Base-by-base conservation (phyloP, 2,797 vertebrate genomes). In the Lepilemur septentrionalis region DNA sequence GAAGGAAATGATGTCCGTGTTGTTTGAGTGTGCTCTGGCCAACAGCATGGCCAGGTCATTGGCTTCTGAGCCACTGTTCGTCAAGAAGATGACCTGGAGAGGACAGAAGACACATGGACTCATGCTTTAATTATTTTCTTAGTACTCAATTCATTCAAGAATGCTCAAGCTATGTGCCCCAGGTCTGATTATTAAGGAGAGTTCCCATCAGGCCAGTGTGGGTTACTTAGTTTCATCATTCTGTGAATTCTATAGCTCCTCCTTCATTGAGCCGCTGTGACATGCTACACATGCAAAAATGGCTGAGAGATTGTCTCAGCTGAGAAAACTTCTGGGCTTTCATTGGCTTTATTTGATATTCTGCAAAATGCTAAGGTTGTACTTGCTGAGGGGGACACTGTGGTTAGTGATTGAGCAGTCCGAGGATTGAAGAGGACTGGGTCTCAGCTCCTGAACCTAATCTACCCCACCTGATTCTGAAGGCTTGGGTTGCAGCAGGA, bases 21-120 rank as follows among this genome's bases (percentile, higher is more conserved):
- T 99, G 50, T 98, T 98, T 1, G 99, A 99, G 97, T 99, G 97
- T 2, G 99, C 91, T 87, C 99, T 99, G 90, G 99, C 99, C 99
- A 99, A 99, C 90, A 99, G 76, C 98, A 99, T 98, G 0, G 99
- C 99, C 67, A 99, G 97, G 87, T 99, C 99, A 18, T 99, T 99
- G 89, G 99, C 99, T 97, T 99, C 99, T 0, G 99, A 99, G 90
- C 99, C 99, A 0, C 99, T 99, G 98, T 99, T 99, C 69, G 99
- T 99, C 75, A 99, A 97, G 98, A 99, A 99, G 95, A 99, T 95
- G 80, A 99, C 99, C 99, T 99, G 78, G 43, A 95, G 80, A 95
- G 59, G 96, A 94, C 76, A 78, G 43, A 87, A 63, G 61, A 89
- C 8, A 83, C 5, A 12, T 78, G 30, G 32, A 7, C 18, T 48